Evolutionary conservation across 1,140 invertebrate species (phyloP).

Genomic region (Lucilia cuprina): DNA sequence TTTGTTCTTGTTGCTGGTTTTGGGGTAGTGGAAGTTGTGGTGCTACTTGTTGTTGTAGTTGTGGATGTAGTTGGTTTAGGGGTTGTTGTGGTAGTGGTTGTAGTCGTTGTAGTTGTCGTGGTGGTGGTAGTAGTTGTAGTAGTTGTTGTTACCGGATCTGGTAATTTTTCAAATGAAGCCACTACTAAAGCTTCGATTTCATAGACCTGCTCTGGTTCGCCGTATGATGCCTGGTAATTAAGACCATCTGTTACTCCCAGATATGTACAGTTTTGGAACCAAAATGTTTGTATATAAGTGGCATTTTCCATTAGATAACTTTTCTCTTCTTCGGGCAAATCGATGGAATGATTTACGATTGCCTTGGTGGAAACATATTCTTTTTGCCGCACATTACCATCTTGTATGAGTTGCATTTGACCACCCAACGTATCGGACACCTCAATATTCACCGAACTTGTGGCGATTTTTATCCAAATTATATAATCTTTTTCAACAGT

Average conservation of each 20-base stretch:
- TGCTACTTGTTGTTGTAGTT: conserved; percentile 43
- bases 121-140: conserved; percentile 66
- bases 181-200: conserved; percentile 74
- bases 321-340: conserved; percentile 68
- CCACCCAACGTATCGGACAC: conserved; percentile 73
- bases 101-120: conserved; percentile 66
- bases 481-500: conserved; percentile 62
- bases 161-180: conserved; percentile 70
- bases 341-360: conserved; percentile 68
- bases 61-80: conserved; percentile 56
- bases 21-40: conserved; percentile 41
- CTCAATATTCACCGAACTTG: conserved; percentile 61
- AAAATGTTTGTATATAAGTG: conserved; percentile 72
- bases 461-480: conserved; percentile 51
- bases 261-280: conserved; percentile 80
- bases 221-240: conserved; percentile 70
- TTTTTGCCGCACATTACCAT: conserved; percentile 65
- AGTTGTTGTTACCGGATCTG: conserved; percentile 68
- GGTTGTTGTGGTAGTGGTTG: conserved; percentile 65
- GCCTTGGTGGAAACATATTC: conserved; percentile 70
- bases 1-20: conserved; percentile 45
- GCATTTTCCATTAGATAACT: conserved; percentile 69
- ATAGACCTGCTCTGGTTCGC: conserved; percentile 67
- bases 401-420: conserved; percentile 68
- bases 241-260: conserved; percentile 71